phyloP scores from a whole-genome alignment of 1,140 invertebrate species.

The Zaprionus africanus region DNA sequence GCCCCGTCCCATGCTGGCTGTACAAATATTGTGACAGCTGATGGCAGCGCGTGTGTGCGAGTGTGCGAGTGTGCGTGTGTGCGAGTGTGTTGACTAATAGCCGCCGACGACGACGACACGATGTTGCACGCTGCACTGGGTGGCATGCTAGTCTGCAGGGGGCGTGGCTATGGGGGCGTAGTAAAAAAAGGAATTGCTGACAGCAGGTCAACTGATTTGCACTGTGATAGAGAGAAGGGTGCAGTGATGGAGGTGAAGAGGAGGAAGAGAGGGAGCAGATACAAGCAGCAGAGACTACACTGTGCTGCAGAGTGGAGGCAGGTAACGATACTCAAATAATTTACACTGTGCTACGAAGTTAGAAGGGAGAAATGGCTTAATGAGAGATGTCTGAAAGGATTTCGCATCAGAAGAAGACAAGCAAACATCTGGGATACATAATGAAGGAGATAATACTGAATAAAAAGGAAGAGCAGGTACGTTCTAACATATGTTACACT shows the following conservation, averaged over 20 bases:
- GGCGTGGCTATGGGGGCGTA: not conserved
- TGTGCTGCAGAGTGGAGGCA: not conserved
- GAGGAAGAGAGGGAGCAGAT: too few relatives aligned
- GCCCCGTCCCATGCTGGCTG: conserved; percentile 14
- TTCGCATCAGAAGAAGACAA: too few relatives aligned
- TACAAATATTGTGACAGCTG: conserved; percentile 76
- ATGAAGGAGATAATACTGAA: too few relatives aligned
- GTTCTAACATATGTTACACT: too few relatives aligned
- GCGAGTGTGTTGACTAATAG: conserved; percentile 68
- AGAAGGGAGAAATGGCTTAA: too few relatives aligned
- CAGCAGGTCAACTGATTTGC: conserved; percentile 8
- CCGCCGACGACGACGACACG: conserved; percentile 48
- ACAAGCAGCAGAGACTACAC: not conserved
- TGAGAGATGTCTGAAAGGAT: too few relatives aligned
- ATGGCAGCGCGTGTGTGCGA: conserved; percentile 49
- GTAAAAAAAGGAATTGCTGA: not conserved
- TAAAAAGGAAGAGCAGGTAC: too few relatives aligned
- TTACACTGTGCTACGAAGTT: too few relatives aligned
- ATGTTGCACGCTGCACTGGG: conserved; percentile 10
- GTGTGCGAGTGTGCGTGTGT: not conserved
- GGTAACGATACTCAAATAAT: too few relatives aligned
- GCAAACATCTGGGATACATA: too few relatives aligned
- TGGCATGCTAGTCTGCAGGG: not conserved
- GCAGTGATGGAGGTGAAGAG: too few relatives aligned
- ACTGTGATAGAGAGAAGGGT: conserved; percentile 16